A percentile compares a stretch with the other conserved stretches of the same genome.
Evolutionary conservation across 2,113 vertebrate genomes (phyloP).

Genomic region (Bambusicola thoracicus): DNA sequence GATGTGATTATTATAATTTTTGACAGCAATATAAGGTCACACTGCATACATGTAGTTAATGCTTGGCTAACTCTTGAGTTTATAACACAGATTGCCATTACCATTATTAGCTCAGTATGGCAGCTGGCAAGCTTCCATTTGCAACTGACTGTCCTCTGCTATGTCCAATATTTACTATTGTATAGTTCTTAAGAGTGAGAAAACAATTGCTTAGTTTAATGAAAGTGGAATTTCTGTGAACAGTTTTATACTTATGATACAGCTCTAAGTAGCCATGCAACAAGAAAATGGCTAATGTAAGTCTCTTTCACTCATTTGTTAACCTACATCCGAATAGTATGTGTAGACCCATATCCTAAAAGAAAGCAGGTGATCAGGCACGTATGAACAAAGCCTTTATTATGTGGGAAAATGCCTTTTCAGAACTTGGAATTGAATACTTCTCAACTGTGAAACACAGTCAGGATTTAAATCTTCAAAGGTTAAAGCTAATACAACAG

Average conservation of each 20-base stretch:
- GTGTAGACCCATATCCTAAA: not conserved
- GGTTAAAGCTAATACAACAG: not conserved
- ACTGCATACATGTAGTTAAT: not conserved
- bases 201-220: not conserved
- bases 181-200: not conserved
- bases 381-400: not conserved
- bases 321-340: not conserved
- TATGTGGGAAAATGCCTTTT: not conserved
- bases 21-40: not conserved
- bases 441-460: not conserved
- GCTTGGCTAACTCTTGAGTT: not conserved
- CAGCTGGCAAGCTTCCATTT: constrained; percentile 18
- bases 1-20: not conserved
- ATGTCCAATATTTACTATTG: not conserved
- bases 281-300: not conserved
- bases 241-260: not conserved
- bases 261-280: not conserved
- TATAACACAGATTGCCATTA: not conserved
- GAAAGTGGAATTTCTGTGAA: not conserved
- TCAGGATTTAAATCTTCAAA: constrained; percentile 1
- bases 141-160: not conserved
- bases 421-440: not conserved
- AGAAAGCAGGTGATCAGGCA: not conserved
- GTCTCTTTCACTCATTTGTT: not conserved
- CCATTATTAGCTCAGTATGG: not conserved